Base-by-base conservation (phyloP, 2,888 invertebrate genomes). In the Cosmopolites sordidus region DNA sequence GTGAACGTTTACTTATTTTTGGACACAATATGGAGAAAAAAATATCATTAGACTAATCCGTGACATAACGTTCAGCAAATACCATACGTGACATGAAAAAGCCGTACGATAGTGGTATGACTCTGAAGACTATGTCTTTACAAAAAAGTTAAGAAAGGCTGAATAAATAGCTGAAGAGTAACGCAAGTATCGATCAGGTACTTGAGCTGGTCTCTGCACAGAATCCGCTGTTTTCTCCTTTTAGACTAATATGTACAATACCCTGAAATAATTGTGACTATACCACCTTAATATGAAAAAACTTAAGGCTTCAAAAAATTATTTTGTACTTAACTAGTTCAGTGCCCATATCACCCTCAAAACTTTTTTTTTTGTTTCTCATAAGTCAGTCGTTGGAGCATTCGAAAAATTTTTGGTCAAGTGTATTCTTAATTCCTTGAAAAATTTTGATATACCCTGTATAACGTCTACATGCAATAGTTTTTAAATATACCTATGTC, bases 221-320 rank as follows among this genome's bases (percentile, higher is more conserved):
- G 69, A 71, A 68, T 65, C 66, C 67, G 69, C 69, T 70, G n/a
- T n/a, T n/a, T n/a, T n/a, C 67, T 52, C 66, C 67, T 68, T 73
- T 73, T 73, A 73, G 70, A 74, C 74, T 74, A 74, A 73, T 74
- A 75, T 75, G 69, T 74, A 75, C 73, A 75, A 73, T 73, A 73
- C 73, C 74, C 74, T 73, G 73, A 73, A 73, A 68, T 62, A 71
- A 66, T 65, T 55, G 66, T 70, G 67, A 71, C 69, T 70, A 65
- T 66, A 65, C 66, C 67, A 66, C 64, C 62, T 51, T 49, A n/a
- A 11, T 17, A 16, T 16, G 40, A 33, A 33, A 33, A 5, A n/a
- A n/a, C n/a, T n/a, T n/a, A n/a, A n/a, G n/a, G n/a, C n/a, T n/a
- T n/a, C n/a, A n/a, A n/a, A n/a, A 33, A 33, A 33, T 9, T 33